Conservation (phyloP, 2,113 vertebrate species). For the Gopherus evgoodei region DNA sequence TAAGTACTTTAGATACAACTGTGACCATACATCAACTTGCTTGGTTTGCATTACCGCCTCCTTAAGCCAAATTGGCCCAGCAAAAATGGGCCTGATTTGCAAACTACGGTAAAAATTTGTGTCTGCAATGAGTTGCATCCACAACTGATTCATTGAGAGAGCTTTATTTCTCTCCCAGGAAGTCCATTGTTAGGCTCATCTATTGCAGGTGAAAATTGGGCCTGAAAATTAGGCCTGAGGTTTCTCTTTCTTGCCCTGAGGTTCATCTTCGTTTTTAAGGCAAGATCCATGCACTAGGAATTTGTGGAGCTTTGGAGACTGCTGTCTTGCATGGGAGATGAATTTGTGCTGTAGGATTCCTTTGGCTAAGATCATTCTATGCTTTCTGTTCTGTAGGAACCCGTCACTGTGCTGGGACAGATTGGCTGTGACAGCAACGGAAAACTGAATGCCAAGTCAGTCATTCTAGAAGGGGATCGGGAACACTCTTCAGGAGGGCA, state of each 20-base stretch:
- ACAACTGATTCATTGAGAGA: background rate
- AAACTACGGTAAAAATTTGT: background rate
- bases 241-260: background rate
- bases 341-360: background rate
- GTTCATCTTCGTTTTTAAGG: no score
- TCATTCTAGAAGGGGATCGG: constrained; percentile 86
- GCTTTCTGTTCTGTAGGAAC: constrained; percentile 75
- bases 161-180: background rate
- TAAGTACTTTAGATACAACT: background rate
- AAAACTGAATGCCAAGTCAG: constrained; percentile 89
- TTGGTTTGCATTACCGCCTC: background rate
- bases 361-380: background rate
- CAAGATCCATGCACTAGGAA: background rate
- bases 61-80: background rate
- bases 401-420: constrained; percentile 85
- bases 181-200: background rate
- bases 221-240: background rate
- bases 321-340: background rate
- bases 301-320: background rate
- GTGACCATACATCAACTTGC: background rate
- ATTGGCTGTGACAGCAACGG: constrained; percentile 91
- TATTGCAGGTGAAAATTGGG: background rate
- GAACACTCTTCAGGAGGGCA: constrained; percentile 82
- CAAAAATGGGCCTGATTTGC: background rate
- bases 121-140: background rate